Evolutionary conservation across 2,888 invertebrate species (phyloP).

Genomic region (Agrochola macilenta): DNA sequence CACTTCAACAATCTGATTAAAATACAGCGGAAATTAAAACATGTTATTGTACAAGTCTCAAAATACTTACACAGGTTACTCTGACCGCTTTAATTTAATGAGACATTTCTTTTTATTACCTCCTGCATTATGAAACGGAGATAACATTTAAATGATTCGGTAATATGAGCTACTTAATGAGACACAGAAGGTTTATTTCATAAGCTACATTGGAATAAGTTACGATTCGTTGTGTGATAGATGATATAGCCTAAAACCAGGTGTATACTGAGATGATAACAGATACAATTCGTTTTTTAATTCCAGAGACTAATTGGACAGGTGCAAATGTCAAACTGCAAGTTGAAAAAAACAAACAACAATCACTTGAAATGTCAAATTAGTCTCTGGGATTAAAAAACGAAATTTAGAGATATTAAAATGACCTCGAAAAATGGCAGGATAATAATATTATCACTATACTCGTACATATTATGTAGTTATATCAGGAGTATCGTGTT

Average conservation of each 20-base stretch:
- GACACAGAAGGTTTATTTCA: neutral
- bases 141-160: constrained; percentile 30
- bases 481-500: too few species aligned
- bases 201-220: neutral
- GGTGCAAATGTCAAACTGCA: too few species aligned
- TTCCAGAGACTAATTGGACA: too few species aligned
- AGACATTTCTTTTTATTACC: constrained; percentile 42
- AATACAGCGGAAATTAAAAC: constrained; percentile 47
- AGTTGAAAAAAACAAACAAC: too few species aligned
- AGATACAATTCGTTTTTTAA: too few species aligned
- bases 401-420: too few species aligned
- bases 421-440: too few species aligned
- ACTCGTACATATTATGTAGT: too few species aligned
- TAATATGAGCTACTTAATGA: constrained; percentile 18
- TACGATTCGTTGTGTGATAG: neutral
- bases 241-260: neutral
- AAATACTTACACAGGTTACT: constrained; percentile 16
- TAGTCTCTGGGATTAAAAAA: too few species aligned
- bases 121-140: constrained; percentile 33
- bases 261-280: too few species aligned
- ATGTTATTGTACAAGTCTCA: constrained; percentile 15
- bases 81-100: constrained; percentile 22
- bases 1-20: constrained; percentile 9
- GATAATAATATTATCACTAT: too few species aligned
- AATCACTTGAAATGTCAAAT: too few species aligned